Conservation (phyloP, 2,888 invertebrate species). For the Lapara coniferarum region DNA sequence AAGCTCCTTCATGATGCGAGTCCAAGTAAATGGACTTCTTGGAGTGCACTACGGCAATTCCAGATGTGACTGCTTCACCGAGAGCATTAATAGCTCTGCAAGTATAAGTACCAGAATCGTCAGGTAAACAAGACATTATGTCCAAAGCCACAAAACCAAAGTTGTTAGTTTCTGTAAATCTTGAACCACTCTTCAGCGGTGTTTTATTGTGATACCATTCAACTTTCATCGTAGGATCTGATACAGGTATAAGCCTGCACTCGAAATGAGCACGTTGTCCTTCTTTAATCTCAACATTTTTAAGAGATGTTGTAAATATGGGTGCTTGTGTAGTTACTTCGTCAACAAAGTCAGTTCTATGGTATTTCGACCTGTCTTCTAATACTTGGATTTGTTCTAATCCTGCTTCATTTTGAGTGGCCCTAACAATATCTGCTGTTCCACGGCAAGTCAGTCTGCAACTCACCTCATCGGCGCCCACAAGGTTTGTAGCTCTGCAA, state of each 20-base stretch:
- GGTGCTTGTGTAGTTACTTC: slow-evolving; percentile 96
- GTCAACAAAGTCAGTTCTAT: slow-evolving; percentile 89
- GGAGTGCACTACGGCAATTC: slow-evolving; percentile 92
- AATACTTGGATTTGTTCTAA: slow-evolving; percentile 94
- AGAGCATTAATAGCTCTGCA: slow-evolving; percentile 95
- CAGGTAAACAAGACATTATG: slow-evolving; percentile 96
- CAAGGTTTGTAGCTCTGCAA: slow-evolving; percentile 94
- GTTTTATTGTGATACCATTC: slow-evolving; percentile 97
- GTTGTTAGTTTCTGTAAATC: slow-evolving; percentile 97
- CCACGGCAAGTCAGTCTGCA: slow-evolving; percentile 89
- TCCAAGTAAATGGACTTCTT: slow-evolving; percentile 93
- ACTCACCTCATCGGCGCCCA: slow-evolving; percentile 94
- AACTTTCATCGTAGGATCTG: slow-evolving; percentile 95
- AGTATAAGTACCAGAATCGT: slow-evolving; percentile 98
- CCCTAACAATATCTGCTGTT: slow-evolving; percentile 91
- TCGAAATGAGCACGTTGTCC: slow-evolving; percentile 98
- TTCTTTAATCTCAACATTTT: slow-evolving; percentile 96
- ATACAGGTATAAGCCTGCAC: slow-evolving; percentile 96
- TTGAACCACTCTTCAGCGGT: slow-evolving; percentile 95
- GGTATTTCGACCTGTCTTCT: slow-evolving; percentile 92
- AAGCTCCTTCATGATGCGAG: slow-evolving; percentile 93
- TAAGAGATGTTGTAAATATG: slow-evolving; percentile 95
- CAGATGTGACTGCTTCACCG: slow-evolving; percentile 97
- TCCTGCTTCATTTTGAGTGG: slow-evolving; percentile 94
- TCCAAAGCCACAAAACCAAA: slow-evolving; percentile 99